These are phyloP conservation scores for Actinernus sp. DNA, from an alignment of 92 coral and sea anemone species.

Conservation along the genomic window DNA sequence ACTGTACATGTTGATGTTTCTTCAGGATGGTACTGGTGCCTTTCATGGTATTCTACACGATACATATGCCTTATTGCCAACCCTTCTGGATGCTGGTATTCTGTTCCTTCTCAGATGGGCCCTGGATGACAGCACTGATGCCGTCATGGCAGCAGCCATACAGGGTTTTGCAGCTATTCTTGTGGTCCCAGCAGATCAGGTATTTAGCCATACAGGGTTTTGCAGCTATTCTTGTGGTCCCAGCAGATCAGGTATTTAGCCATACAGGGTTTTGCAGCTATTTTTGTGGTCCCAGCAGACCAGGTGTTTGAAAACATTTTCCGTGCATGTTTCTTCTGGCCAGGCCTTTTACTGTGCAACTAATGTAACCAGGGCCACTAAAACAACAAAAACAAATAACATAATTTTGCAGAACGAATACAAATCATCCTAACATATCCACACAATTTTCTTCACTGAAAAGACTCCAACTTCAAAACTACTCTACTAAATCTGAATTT, in stretches of 20 bases:
- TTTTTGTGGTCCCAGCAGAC: conserved; percentile 73
- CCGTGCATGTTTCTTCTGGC: too few species aligned
- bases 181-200: conserved; percentile 79
- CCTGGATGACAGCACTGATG: conserved; percentile 86
- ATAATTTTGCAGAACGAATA: too few species aligned
- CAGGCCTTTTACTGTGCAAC: too few species aligned
- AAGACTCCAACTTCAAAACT: conserved; percentile 17
- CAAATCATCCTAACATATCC: too few species aligned
- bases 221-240: conserved; percentile 71
- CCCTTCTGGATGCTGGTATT: conserved; percentile 87
- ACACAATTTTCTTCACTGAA: conserved; percentile 30
- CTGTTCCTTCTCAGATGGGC: conserved; percentile 95
- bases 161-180: conserved; percentile 83
- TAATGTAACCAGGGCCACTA: too few species aligned
- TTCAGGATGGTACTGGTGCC: conserved; percentile 78
- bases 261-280: conserved; percentile 77
- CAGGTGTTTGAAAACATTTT: conserved; percentile 47
- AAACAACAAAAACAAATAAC: too few species aligned
- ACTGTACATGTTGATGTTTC: too few species aligned
- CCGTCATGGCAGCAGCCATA: conserved; percentile 81
- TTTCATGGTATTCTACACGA: conserved; percentile 62
- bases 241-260: conserved; percentile 82
- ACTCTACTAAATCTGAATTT: too few species aligned
- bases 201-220: conserved; percentile 86
- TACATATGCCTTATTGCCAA: conserved; percentile 60